Base-by-base conservation (phyloP, 2,888 invertebrate species). In the Agrypnus murinus region DNA sequence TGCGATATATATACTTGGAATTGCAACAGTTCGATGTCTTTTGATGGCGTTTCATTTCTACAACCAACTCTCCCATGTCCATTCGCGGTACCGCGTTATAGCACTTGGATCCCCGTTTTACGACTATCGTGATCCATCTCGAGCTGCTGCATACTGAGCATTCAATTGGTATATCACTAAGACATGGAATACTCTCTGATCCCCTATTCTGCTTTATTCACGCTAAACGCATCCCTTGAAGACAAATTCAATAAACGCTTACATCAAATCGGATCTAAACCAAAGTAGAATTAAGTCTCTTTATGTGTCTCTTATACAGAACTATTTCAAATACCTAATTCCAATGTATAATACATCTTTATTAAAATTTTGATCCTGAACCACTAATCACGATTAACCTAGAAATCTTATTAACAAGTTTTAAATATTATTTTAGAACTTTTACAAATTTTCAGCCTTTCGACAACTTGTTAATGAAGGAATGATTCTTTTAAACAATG, bases 51-150 rank as follows among this genome's bases (percentile, higher is more conserved):
- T 71, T 72, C 71, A 59, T 65, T 68, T 68, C 68, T 50, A 10
- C 48, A 8, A 48, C 36, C 64, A 43, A 59, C 38, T 58, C 57
- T 58, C 45, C 14, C 12, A 71, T 71, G 66, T 67, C 71, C 71
- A 67, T 71, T 71, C 67, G 40, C 17, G 67, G 71, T 50, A 70
- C 59, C 43, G 48, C 70, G 62, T 63, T 71, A 71, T 67, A 67
- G 55, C 62, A 45, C 55, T 36, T 46, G 25, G 62, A 45, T 63
- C 45, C 53, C 38, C 63, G 63, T 55, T 63, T 68, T 67, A 62
- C 62, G 67, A 67, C 60, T 32, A 53, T 67, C 55, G 53, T 36
- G 40, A 68, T 63, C 68, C 68, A 63, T 68, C 53, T 68, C 57
- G 38, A 53, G 60, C 40, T 36, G 34, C 67, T 60, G 67, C 67